phyloP scores from a whole-genome alignment of 2,888 invertebrate species.

The Spisula subtruncata region DNA sequence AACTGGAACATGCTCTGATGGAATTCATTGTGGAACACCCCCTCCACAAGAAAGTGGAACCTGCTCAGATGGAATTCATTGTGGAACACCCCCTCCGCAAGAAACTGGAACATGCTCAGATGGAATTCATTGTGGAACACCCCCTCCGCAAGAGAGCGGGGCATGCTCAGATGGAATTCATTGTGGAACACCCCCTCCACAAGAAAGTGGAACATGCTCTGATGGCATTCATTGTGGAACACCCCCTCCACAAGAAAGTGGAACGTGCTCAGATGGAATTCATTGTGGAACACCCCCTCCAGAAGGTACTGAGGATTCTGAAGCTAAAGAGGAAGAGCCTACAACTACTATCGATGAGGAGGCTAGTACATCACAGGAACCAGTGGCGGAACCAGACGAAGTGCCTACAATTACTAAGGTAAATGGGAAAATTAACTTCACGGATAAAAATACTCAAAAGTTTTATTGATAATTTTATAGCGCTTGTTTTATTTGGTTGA shows the following conservation, averaged over 20 bases:
- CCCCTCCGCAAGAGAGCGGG: constrained; percentile 66
- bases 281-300: constrained; percentile 73
- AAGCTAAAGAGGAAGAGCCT: constrained; percentile 24
- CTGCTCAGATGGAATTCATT: constrained; percentile 69
- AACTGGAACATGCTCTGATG: constrained; percentile 63
- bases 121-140: constrained; percentile 73
- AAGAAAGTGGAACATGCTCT: constrained; percentile 59
- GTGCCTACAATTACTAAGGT: constrained; percentile 30
- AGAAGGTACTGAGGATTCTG: constrained; percentile 24
- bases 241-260: constrained; percentile 52
- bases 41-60: constrained; percentile 55
- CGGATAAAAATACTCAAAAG: too few species aligned
- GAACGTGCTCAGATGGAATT: constrained; percentile 66
- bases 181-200: constrained; percentile 65
- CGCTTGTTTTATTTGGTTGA: too few species aligned
- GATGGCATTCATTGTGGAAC: constrained; percentile 68
- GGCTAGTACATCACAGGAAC: constrained; percentile 35
- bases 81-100: constrained; percentile 70
- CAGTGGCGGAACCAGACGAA: constrained; percentile 47
- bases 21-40: constrained; percentile 70
- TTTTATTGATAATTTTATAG: too few species aligned
- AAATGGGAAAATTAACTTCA: neutral
- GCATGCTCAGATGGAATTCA: constrained; percentile 70
- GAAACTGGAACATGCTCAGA: constrained; percentile 58
- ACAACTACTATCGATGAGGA: constrained; percentile 24